Evolutionary conservation across 2,888 invertebrate species (phyloP), one percentile per base, ranked within the genome.

Genomic region (Lordiphosa andalusiaca): DNA sequence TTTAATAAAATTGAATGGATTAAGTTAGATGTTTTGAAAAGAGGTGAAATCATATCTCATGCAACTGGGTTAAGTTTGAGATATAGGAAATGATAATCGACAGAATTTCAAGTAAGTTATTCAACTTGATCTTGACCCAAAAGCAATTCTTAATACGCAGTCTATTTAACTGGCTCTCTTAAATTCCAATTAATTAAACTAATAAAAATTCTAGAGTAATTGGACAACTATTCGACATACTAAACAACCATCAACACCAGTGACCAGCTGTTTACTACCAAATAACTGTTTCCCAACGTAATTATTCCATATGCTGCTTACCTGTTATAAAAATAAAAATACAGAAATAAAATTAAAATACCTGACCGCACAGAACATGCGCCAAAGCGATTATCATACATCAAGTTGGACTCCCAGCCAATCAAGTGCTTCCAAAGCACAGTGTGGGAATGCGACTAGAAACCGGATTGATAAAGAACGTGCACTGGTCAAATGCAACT

Each of bases 301-400:
- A 42, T 42, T 55, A 44, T 16, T 6, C 25, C n/a, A 35, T 42
- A 30, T 30, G 30, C 10, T 30, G 53, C 35, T 19, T 49, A 30
- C 53, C 39, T 35, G 12, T 23, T 19, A 38, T 12, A 38, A 13
- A 30, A 25, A 47, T 25, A 41, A 41, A 41, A 13, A 44, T 10
- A 23, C 9, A 21, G 33, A 13, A 4, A 35, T 13, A 39, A 33
- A 39, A 38, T 9, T 23, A 21, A 38, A 37, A 52, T 35, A 48
- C 48, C 53, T 53, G 39, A 35, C 13, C 49, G 12, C 19, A 39
- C 30, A 35, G 41, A 63, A 53, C 71, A 65, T 65, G 69, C 63
- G 61, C 71, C 66, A 53, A 38, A 39, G 49, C 57, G 61, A 75
- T 75, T 75, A 74, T 69, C 80, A 67, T 75, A 69, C 66, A 75